phyloP scores from a whole-genome alignment of 2,888 invertebrate genomes.

The Erpobdella octoculata region DNA sequence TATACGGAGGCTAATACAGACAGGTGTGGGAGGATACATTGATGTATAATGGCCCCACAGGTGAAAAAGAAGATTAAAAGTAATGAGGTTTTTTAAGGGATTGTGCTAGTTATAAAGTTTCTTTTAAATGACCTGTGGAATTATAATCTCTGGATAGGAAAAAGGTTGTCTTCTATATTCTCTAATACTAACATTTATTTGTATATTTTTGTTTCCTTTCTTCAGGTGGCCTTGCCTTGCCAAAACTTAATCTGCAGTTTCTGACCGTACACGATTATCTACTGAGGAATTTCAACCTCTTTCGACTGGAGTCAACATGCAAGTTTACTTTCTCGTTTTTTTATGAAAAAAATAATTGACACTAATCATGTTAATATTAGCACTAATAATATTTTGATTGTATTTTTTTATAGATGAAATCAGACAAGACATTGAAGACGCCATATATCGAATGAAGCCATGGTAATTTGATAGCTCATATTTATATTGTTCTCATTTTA shows the following conservation, averaged over 20 bases:
- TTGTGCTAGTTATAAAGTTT: no score
- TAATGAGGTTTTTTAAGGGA: no score
- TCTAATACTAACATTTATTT: no score
- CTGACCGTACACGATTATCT: slow-evolving; percentile 95
- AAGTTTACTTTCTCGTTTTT: slow-evolving; percentile 52
- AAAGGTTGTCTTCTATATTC: no score
- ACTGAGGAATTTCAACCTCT: slow-evolving; percentile 89
- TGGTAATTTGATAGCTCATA: slow-evolving; percentile 60
- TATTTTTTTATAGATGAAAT: slow-evolving; percentile 71
- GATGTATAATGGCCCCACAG: no score
- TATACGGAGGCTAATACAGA: no score
- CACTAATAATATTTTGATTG: neutral
- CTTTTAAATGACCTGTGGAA: no score
- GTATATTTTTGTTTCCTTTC: slow-evolving; percentile 26
- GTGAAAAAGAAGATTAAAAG: no score
- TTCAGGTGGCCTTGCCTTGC: slow-evolving; percentile 67
- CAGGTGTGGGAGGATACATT: no score
- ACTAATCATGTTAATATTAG: neutral
- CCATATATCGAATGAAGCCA: slow-evolving; percentile 84
- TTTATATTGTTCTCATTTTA: neutral
- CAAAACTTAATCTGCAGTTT: slow-evolving; percentile 95
- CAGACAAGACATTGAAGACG: slow-evolving; percentile 94
- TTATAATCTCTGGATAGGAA: no score
- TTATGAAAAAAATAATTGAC: neutral
- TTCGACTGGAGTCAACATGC: slow-evolving; percentile 94